Percentiles rank a stretch among this genome's conserved stretches.
Evolutionary conservation across 1,140 invertebrate genomes (phyloP).

Genomic region (Holcopasites calliopsidis): DNA sequence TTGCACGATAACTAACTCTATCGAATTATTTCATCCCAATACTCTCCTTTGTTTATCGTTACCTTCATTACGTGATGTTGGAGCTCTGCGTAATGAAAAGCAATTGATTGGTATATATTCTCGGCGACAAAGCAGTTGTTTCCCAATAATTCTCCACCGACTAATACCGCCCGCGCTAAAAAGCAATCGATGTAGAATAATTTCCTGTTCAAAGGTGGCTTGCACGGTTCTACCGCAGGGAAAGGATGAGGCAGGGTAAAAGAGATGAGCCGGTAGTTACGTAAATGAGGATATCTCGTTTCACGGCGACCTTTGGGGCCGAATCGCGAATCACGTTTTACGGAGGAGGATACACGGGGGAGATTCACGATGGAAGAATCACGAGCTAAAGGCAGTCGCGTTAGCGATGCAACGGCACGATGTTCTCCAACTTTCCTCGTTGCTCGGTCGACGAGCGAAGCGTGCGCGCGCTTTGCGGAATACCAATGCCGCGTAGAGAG

Average conservation of each 20-base stretch:
- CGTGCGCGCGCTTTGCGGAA: constrained; percentile 58
- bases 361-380: constrained; percentile 13
- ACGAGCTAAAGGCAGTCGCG: constrained; percentile 34
- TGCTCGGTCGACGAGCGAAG: constrained; percentile 66
- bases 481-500: constrained; percentile 65
- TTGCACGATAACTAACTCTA: no score
- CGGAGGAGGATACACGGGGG: background rate
- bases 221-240: background rate
- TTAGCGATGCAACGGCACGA: constrained; percentile 70
- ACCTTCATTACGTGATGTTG: background rate
- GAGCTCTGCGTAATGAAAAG: background rate
- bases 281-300: constrained; percentile 20
- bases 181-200: background rate
- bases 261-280: background rate
- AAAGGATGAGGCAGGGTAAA: background rate
- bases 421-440: constrained; percentile 67
- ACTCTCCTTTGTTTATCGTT: background rate
- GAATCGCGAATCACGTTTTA: constrained; percentile 36
- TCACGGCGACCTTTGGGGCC: constrained; percentile 69
- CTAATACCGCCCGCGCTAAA: background rate
- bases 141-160: background rate
- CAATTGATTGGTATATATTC: background rate
- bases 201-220: background rate
- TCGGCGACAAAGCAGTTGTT: no score
- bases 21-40: background rate